Evolutionary conservation across 2,113 vertebrate genomes (phyloP).

Genomic region (Gallinago paraguaiae): DNA sequence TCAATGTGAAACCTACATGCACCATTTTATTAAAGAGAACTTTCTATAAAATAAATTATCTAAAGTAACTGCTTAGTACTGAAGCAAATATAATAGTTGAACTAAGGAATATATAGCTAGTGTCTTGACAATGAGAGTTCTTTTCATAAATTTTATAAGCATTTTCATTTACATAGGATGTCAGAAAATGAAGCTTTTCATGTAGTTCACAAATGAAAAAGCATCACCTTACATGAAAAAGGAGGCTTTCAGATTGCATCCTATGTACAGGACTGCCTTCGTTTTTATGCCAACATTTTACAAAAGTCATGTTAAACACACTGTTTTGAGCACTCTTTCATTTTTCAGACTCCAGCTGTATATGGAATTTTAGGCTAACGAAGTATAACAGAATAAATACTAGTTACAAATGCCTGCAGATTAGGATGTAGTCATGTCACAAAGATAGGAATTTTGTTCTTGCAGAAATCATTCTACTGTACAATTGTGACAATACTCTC

Average conservation of each 20-base stretch:
- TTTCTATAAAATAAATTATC: not conserved
- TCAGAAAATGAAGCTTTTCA: not conserved
- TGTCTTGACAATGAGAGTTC: not conserved
- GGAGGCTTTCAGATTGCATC: not conserved
- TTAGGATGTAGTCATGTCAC: not conserved
- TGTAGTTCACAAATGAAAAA: not conserved
- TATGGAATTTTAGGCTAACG: not conserved
- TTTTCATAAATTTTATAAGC: not conserved
- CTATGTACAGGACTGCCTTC: not conserved
- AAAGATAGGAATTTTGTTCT: not conserved
- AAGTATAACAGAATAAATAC: not conserved
- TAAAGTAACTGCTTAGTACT: not conserved
- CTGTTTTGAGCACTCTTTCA: not conserved
- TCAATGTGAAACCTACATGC: not conserved
- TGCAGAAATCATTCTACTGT: not conserved
- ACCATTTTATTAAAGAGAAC: not conserved
- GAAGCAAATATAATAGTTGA: not conserved
- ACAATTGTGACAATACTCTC: not conserved
- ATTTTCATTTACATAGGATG: not conserved
- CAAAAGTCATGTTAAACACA: not conserved
- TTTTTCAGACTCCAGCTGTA: not conserved
- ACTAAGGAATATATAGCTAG: not conserved
- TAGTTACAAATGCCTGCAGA: not conserved
- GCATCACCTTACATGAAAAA: not conserved
- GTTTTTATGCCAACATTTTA: not conserved